phyloP scores from a whole-genome alignment of 1,140 invertebrate genomes.

The Contarinia nasturtii region DNA sequence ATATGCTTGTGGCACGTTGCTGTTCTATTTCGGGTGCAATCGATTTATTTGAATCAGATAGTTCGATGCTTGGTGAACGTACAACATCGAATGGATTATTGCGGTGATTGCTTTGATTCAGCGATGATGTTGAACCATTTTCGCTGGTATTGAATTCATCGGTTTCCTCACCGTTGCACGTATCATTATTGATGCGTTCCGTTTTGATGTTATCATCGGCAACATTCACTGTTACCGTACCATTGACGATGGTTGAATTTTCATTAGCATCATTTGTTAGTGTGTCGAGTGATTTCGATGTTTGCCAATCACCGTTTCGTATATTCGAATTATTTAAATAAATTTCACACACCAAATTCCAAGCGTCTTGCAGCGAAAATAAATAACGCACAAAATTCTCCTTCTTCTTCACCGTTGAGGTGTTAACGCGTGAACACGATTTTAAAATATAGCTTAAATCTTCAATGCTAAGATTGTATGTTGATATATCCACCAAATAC shows the following conservation, averaged over 20 bases:
- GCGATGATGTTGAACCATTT: constrained; percentile 23
- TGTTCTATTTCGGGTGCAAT: constrained; percentile 53
- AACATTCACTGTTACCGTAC: constrained; percentile 5
- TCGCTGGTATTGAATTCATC: constrained; percentile 20
- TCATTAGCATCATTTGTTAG: constrained; percentile 6
- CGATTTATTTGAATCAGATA: constrained; percentile 31
- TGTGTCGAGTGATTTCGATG: background rate
- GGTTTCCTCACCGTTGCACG: constrained; percentile 8
- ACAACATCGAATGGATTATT: constrained; percentile 32
- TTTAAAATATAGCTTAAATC: constrained; percentile 44
- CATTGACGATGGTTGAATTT: constrained; percentile 6
- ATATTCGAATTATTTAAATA: constrained; percentile 28
- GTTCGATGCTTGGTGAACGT: constrained; percentile 23
- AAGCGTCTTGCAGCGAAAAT: constrained; percentile 34
- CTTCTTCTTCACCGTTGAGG: constrained; percentile 30
- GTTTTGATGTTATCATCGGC: constrained; percentile 1
- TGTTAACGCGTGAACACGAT: constrained; percentile 27
- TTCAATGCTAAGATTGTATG: constrained; percentile 36
- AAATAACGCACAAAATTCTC: constrained; percentile 33
- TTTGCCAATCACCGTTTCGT: constrained; percentile 24
- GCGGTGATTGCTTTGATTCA: constrained; percentile 30
- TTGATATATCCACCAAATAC: constrained; percentile 41
- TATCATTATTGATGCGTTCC: constrained; percentile 3
- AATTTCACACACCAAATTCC: constrained; percentile 33
- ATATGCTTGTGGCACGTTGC: constrained; percentile 53